Percentiles rank a stretch among this genome's conserved stretches.
Conservation (phyloP, 2,113 vertebrate species). For the Colinus virginianus region DNA sequence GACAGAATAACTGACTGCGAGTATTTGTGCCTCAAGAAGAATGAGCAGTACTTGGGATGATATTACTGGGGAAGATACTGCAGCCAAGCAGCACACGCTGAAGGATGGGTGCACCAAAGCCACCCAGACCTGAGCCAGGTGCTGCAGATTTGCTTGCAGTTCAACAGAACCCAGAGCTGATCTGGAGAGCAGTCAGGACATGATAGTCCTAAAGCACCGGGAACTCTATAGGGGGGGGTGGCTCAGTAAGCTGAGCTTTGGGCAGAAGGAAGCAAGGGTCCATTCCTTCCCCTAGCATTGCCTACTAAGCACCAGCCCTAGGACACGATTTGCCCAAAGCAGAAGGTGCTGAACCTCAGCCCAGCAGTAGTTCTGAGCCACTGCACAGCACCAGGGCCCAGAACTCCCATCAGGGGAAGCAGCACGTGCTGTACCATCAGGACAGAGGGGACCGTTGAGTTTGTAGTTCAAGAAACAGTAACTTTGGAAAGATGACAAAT, state of each 20-base stretch:
- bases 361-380: neutral
- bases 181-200: neutral
- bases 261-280: neutral
- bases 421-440: neutral
- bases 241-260: neutral
- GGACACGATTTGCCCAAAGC: neutral
- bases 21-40: neutral
- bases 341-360: neutral
- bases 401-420: neutral
- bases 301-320: neutral
- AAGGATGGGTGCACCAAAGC: neutral
- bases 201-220: neutral
- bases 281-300: fast-evolving
- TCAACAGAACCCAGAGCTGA: neutral
- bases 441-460: neutral
- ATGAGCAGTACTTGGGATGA: neutral
- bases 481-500: neutral
- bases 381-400: neutral
- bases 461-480: neutral
- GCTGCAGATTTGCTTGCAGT: neutral
- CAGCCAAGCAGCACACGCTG: neutral
- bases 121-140: neutral
- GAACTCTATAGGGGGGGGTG: neutral
- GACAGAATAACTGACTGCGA: neutral
- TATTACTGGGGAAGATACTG: neutral